Percentiles rank a stretch among this genome's conserved stretches.
These are phyloP conservation scores for Tinamus major DNA, from an alignment of 2,797 vertebrate species.

Conservation along the genomic window DNA sequence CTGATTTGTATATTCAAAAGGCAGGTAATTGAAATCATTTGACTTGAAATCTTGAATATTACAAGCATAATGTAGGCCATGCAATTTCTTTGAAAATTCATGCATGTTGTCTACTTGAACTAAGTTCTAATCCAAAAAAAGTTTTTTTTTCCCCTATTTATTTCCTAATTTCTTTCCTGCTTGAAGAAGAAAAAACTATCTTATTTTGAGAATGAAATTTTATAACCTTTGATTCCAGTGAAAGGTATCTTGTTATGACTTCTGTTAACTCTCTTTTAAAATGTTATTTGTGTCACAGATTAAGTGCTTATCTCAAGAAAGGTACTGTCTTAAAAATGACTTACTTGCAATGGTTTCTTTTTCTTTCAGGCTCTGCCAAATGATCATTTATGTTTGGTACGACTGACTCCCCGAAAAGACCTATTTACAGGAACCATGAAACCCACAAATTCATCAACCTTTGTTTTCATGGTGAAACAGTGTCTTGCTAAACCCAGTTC, in stretches of 20 bases:
- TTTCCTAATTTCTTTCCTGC: not conserved
- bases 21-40: not conserved
- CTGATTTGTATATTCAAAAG: not conserved
- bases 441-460: slow-evolving; percentile 81
- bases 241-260: not conserved
- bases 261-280: not conserved
- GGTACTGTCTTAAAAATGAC: not conserved
- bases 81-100: not conserved
- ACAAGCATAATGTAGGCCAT: not conserved
- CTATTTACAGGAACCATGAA: slow-evolving; percentile 88
- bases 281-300: not conserved
- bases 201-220: not conserved
- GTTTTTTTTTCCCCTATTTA: not conserved
- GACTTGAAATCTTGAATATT: not conserved
- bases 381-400: slow-evolving; percentile 89
- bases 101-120: not conserved
- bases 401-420: slow-evolving; percentile 85
- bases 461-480: slow-evolving; percentile 92
- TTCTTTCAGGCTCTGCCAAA: slow-evolving; percentile 74
- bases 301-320: not conserved
- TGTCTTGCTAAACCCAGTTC: slow-evolving; percentile 86
- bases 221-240: not conserved
- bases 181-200: not conserved
- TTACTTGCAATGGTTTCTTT: not conserved
- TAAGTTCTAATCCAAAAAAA: not conserved